Evolutionary conservation across 2,113 vertebrate species (phyloP).

Genomic region (Dipodomys spectabilis): DNA sequence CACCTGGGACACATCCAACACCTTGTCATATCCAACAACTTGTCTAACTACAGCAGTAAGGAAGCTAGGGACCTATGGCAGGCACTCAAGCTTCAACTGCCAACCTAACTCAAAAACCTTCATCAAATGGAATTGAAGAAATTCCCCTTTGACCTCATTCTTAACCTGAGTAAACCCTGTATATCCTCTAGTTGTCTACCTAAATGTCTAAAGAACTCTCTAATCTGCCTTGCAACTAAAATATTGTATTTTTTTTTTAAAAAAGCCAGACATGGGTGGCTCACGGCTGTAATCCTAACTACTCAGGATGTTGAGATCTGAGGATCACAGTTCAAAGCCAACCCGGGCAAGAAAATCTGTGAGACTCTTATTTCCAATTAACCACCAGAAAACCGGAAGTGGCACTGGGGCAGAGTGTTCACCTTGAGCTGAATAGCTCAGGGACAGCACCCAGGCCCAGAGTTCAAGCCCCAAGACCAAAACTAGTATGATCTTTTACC

Average conservation of each 20-base stretch:
- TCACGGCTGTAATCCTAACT: too few relatives aligned
- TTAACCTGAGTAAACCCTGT: neutral
- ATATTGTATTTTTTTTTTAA: too few relatives aligned
- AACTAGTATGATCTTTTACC: neutral
- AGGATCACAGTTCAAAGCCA: too few relatives aligned
- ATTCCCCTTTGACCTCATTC: neutral
- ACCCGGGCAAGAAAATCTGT: too few relatives aligned
- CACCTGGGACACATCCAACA: neutral
- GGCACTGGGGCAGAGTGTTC: too few relatives aligned
- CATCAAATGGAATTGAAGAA: slow-evolving; percentile 1
- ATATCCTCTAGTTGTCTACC: neutral
- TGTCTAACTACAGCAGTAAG: neutral
- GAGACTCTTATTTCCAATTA: too few relatives aligned
- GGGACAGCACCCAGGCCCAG: too few relatives aligned
- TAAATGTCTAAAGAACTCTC: neutral
- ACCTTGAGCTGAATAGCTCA: too few relatives aligned
- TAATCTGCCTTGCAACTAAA: neutral
- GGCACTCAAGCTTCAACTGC: neutral
- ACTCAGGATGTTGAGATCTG: too few relatives aligned
- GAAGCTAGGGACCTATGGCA: neutral
- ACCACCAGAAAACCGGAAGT: too few relatives aligned
- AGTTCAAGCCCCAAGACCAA: neutral
- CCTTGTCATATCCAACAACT: neutral
- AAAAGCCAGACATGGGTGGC: too few relatives aligned
- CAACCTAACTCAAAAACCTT: neutral